Conservation (phyloP, 1,140 invertebrate species). For the Rhynchophorus ferrugineus region DNA sequence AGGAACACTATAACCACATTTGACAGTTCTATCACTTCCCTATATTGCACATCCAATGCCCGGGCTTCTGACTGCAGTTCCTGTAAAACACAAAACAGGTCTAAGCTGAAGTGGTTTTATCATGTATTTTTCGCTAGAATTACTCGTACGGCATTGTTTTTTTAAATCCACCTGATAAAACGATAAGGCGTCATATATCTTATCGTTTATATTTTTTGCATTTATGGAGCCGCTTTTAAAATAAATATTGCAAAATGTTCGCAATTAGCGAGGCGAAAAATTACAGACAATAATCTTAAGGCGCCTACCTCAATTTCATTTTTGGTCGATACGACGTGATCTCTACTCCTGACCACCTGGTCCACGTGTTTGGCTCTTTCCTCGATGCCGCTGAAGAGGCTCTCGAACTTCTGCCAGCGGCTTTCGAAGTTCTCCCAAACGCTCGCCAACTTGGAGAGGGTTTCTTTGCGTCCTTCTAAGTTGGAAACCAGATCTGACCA, state of each 20-base stretch:
- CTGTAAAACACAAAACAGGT: too few species aligned
- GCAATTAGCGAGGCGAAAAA: too few species aligned
- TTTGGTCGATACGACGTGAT: slow-evolving; percentile 61
- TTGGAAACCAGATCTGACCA: slow-evolving; percentile 68
- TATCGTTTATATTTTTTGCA: too few species aligned
- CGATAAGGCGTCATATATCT: background rate
- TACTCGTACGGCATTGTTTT: too few species aligned
- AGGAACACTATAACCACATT: slow-evolving; percentile 50
- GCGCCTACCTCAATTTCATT: slow-evolving; percentile 63
- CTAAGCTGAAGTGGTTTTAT: too few species aligned
- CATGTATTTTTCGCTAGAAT: too few species aligned
- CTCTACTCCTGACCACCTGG: slow-evolving; percentile 59
- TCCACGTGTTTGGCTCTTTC: slow-evolving; percentile 70
- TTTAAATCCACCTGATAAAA: background rate
- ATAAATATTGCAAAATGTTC: too few species aligned
- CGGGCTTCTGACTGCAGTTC: slow-evolving; percentile 55
- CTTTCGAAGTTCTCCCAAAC: slow-evolving; percentile 74
- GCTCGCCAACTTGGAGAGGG: slow-evolving; percentile 55
- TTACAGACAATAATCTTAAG: too few species aligned
- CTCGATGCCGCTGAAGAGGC: slow-evolving; percentile 51
- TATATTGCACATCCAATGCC: slow-evolving; percentile 45
- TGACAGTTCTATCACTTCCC: slow-evolving; percentile 48
- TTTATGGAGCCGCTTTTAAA: too few species aligned
- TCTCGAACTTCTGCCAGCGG: slow-evolving; percentile 57
- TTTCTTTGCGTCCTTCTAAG: slow-evolving; percentile 57